Conservation (phyloP, 2,113 vertebrate genomes). For the Ptilonorhynchus violaceus region DNA sequence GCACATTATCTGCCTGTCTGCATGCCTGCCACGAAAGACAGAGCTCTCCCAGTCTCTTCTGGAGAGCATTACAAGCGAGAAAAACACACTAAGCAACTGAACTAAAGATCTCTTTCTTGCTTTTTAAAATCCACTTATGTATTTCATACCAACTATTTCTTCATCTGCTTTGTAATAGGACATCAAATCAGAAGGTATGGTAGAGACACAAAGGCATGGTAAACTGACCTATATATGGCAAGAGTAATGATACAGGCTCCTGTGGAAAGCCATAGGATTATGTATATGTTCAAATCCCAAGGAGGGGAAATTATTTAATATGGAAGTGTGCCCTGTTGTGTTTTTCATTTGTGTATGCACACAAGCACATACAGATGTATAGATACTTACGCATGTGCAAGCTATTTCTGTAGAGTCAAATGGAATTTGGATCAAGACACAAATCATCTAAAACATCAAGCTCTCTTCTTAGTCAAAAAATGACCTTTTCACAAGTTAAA, state of each 20-base stretch:
- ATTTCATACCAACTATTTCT: not conserved
- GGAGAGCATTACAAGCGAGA: not conserved
- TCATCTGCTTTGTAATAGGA: not conserved
- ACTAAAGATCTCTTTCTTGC: not conserved
- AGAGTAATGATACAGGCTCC: not conserved
- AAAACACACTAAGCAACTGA: not conserved
- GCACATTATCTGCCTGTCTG: not conserved
- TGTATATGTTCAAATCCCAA: not conserved
- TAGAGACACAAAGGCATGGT: not conserved
- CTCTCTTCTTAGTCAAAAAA: not conserved
- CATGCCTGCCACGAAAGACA: not conserved
- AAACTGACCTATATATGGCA: not conserved
- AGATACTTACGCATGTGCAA: not conserved
- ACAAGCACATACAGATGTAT: accelerated
- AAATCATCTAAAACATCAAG: not conserved
- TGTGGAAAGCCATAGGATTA: not conserved
- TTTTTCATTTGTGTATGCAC: not conserved
- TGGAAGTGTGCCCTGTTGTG: not conserved
- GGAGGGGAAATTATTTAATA: not conserved
- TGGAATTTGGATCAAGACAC: slow-evolving; percentile 2
- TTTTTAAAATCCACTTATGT: accelerated
- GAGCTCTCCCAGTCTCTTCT: not conserved
- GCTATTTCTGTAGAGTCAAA: not conserved
- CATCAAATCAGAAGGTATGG: not conserved
- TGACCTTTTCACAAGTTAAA: slow-evolving; percentile 51